These are phyloP conservation scores for Acipenser ruthenus DNA, from an alignment of 2,797 vertebrate genomes.

Conservation along the genomic window DNA sequence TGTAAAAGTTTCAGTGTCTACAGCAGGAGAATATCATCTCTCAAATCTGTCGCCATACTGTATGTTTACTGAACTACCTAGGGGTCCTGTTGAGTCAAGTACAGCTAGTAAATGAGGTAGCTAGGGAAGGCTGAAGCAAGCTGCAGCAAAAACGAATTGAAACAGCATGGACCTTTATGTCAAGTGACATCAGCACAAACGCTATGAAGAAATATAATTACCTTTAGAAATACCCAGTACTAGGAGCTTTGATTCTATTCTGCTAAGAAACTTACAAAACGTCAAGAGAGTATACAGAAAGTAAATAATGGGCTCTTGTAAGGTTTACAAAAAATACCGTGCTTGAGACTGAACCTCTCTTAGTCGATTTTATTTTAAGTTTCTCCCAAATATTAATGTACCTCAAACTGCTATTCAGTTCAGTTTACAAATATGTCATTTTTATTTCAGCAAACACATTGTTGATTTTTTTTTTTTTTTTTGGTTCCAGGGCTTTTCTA, in stretches of 20 bases:
- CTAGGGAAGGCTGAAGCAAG: neutral
- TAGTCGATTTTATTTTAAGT: neutral
- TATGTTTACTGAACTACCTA: neutral
- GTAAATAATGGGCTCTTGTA: neutral
- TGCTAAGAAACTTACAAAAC: neutral
- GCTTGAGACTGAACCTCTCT: neutral
- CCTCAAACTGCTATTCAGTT: too few relatives aligned
- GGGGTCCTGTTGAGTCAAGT: neutral
- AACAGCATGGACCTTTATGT: constrained; percentile 4
- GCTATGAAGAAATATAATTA: neutral
- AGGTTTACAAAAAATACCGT: neutral
- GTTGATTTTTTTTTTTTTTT: too few relatives aligned
- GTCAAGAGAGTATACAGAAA: neutral
- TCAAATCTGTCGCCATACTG: too few relatives aligned
- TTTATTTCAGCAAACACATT: too few relatives aligned
- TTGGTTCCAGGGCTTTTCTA: too few relatives aligned
- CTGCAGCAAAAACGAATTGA: neutral
- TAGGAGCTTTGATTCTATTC: neutral
- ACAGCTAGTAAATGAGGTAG: neutral
- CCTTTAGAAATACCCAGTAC: constrained; percentile 1
- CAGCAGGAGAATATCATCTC: too few relatives aligned
- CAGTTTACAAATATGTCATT: too few relatives aligned
- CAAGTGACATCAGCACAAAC: neutral
- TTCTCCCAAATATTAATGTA: too few relatives aligned
- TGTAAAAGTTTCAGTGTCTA: too few relatives aligned